These are phyloP conservation scores for Palythoa grandis DNA, from an alignment of 92 coral and sea anemone genomes.

Conservation along the genomic window DNA sequence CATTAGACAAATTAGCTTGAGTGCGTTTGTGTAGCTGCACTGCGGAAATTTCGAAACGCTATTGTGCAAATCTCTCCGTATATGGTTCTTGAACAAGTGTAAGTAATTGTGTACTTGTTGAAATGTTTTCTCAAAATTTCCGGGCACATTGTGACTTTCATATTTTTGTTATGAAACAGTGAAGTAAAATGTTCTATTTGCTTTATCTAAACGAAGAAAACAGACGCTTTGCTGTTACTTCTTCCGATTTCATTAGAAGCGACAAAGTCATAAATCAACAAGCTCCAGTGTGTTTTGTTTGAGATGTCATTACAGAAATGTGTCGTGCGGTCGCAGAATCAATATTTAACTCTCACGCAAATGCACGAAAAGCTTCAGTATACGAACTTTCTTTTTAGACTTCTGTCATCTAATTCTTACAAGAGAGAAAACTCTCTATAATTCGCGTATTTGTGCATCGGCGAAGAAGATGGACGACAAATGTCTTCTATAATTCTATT, in stretches of 20 bases:
- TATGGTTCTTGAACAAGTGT: constrained; percentile 39
- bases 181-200: background rate
- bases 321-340: constrained; percentile 23
- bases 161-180: background rate
- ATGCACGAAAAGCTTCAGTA: background rate
- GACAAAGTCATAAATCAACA: constrained; percentile 40
- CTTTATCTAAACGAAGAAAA: constrained; percentile 18
- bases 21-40: constrained; percentile 1
- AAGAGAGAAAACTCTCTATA: background rate
- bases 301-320: constrained; percentile 20
- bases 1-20: background rate
- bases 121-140: constrained; percentile 46
- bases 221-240: background rate
- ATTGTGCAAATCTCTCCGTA: constrained; percentile 46
- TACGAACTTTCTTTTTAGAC: background rate
- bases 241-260: constrained; percentile 15
- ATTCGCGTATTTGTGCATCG: background rate
- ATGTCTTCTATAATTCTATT: background rate
- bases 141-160: constrained; percentile 18
- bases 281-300: background rate
- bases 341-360: constrained; percentile 14
- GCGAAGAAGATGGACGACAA: background rate
- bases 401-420: background rate
- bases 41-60: constrained; percentile 36
- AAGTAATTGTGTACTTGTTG: constrained; percentile 29